These are phyloP conservation scores for Dolichoris vasculosae DNA, from an alignment of 1,140 invertebrate genomes.

Conservation along the genomic window DNA sequence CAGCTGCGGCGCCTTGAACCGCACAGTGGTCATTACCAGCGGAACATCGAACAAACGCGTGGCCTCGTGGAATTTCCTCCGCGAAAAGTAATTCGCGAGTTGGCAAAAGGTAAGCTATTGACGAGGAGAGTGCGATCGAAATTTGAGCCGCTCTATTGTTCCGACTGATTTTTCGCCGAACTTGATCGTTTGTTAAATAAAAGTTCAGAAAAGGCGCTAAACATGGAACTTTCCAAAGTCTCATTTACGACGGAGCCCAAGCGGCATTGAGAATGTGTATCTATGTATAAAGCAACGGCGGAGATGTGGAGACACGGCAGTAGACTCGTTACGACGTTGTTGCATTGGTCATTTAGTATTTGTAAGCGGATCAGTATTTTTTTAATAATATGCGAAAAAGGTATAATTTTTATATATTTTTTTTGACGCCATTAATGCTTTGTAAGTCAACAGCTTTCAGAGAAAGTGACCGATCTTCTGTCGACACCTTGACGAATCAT, in stretches of 20 bases:
- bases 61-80: slow-evolving; percentile 51
- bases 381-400: slow-evolving; percentile 47
- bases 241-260: slow-evolving; percentile 28
- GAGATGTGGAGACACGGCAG: not conserved
- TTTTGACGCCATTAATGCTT: not conserved
- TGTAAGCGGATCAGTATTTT: not conserved
- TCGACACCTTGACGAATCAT: too few species aligned
- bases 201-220: not conserved
- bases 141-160: not conserved
- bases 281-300: not conserved
- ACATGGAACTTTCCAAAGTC: slow-evolving; percentile 10
- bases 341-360: slow-evolving; percentile 30
- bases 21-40: not conserved
- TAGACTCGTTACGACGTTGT: slow-evolving; percentile 43
- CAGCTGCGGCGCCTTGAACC: not conserved
- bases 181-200: not conserved
- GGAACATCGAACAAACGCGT: slow-evolving; percentile 1
- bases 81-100: slow-evolving; percentile 51
- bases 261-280: not conserved
- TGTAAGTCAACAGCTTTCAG: not conserved
- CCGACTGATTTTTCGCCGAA: slow-evolving; percentile 48
- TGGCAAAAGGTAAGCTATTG: not conserved
- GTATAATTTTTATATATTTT: too few species aligned
- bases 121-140: too few species aligned
- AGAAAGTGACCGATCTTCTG: not conserved